Evolutionary conservation across 2,888 invertebrate genomes (phyloP), one percentile per base, ranked within the genome.

Genomic region (Drosophila neotestacea): DNA sequence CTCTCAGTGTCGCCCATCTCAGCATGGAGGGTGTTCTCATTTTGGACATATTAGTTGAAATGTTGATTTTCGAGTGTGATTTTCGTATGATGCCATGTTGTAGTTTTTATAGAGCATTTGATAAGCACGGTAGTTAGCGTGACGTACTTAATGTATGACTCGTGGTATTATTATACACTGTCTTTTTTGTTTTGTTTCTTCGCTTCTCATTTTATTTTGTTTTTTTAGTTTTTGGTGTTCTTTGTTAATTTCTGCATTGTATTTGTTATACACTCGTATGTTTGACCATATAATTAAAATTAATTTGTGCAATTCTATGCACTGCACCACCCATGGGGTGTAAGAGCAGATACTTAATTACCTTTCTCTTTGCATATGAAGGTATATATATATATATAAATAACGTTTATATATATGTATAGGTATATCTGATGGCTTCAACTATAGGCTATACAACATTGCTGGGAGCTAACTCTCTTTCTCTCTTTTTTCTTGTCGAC

Each of bases 261-360:
- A 48, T 22, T 36, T 13, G 32, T 48, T 77, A 65, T 58, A 70
- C 55, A 68, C 59, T 70, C 59, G 65, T 79, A 80, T 66, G 55
- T 50, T n/a, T 73, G 64, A 51, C 10, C 50, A 50, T 63, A 68
- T 69, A 61, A 65, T 61, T 60, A 66, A 68, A 62, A 66, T 69
- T 68, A 65, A 69, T 64, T 28, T 76, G 75, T 85, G 85, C 83
- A 79, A 63, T 63, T 42, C 62, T 51, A 64, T 72, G 77, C 77
- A 79, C 77, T 80, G 72, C 85, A 75, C 74, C 84, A 76, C 75
- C 75, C 84, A 84, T 84, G 87, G 84, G 84, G 84, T 84, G 89
- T 83, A 88, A 73, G 80, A 77, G 88, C 84, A 74, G 77, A 79
- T 69, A 88, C 61, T 74, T 70, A 48, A 61, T 71, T 70, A 70